Conservation (phyloP, 2,113 vertebrate species). For the Nasalis larvatus region DNA sequence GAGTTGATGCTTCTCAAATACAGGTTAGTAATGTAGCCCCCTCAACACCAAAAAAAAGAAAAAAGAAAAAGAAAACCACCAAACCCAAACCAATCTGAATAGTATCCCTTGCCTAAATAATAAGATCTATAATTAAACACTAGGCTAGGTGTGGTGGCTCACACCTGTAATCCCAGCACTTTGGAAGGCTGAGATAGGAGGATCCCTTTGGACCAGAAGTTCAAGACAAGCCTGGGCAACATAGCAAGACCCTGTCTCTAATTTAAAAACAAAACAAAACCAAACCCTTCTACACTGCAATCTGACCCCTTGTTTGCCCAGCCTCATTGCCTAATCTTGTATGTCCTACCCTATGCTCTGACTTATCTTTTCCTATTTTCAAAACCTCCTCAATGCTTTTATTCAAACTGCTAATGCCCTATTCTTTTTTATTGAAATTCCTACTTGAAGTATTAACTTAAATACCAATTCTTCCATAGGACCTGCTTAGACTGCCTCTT, state of each 20-base stretch:
- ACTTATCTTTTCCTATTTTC: not conserved
- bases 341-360: not conserved
- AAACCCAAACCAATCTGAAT: not conserved
- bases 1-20: not conserved
- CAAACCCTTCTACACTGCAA: not conserved
- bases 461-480: not conserved
- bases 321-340: not conserved
- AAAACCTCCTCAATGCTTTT: not conserved
- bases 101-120: not conserved
- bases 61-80: not conserved
- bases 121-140: not conserved
- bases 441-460: not conserved
- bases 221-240: not conserved
- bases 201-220: not conserved
- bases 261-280: not conserved
- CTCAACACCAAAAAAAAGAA: accelerated
- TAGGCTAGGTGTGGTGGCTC: not conserved
- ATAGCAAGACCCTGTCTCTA: not conserved
- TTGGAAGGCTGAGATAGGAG: not conserved
- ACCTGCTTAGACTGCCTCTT: not conserved
- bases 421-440: not conserved
- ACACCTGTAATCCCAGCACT: not conserved
- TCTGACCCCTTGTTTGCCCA: not conserved
- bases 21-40: not conserved
- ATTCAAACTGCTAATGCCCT: not conserved